phyloP scores from a whole-genome alignment of 1,140 invertebrate species.

The Hylaeus anthracinus region DNA sequence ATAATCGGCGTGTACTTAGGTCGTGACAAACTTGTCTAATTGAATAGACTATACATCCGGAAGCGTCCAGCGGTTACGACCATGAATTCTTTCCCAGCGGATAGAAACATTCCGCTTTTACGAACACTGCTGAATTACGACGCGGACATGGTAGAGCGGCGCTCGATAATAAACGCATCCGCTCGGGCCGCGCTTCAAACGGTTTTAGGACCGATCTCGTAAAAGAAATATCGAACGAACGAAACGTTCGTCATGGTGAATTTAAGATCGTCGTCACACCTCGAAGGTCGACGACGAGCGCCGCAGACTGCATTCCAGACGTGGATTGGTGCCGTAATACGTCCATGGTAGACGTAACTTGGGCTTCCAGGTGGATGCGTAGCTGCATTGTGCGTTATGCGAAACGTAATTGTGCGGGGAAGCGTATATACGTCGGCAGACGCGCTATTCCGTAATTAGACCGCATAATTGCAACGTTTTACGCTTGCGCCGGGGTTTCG shows the following conservation, averaged over 20 bases:
- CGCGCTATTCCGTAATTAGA: slow-evolving; percentile 56
- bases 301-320: slow-evolving; percentile 6
- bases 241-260: background rate
- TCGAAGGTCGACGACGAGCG: slow-evolving; percentile 1
- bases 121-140: slow-evolving; percentile 3
- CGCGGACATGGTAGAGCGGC: background rate
- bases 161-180: slow-evolving; percentile 27
- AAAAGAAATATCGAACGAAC: background rate
- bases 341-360: slow-evolving; percentile 20
- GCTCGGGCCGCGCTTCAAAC: background rate
- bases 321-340: slow-evolving; percentile 26
- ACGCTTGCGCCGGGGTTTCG: slow-evolving; percentile 22
- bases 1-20: too few species aligned
- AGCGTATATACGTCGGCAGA: background rate
- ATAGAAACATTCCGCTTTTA: slow-evolving; percentile 19
- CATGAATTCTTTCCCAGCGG: background rate
- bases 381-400: background rate
- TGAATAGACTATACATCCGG: background rate
- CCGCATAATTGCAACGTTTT: slow-evolving; percentile 52
- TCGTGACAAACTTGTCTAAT: too few species aligned
- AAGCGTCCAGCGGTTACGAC: too few species aligned
- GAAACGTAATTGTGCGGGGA: background rate
- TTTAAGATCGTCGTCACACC: slow-evolving; percentile 15
- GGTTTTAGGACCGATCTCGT: background rate
- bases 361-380: slow-evolving; percentile 1